These are phyloP conservation scores for Drosophila nebulosa DNA, from an alignment of 1,140 invertebrate genomes.

Conservation along the genomic window DNA sequence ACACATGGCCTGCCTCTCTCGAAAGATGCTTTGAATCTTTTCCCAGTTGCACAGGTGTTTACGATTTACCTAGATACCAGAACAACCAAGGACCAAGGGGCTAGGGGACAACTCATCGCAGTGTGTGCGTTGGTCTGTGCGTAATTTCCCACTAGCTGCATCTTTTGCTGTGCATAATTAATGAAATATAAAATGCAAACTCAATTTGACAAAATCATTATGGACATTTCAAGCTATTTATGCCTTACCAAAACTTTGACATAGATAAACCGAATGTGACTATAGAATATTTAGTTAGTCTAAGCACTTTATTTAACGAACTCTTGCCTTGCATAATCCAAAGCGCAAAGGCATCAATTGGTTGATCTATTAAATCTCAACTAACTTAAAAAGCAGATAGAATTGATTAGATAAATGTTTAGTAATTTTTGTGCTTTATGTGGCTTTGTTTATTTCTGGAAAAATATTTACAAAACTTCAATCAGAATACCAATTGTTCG, in stretches of 20 bases:
- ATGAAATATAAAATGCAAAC: constrained; percentile 75
- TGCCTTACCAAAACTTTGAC: constrained; percentile 1
- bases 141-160: constrained; percentile 39
- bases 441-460: no score
- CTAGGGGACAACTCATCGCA: no score
- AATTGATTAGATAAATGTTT: no score
- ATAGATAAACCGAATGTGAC: neutral
- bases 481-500: no score
- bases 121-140: constrained; percentile 74
- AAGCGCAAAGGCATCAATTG: no score
- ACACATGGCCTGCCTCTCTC: neutral
- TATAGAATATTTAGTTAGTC: neutral
- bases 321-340: neutral
- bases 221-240: constrained; percentile 46
- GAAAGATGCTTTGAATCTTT: constrained; percentile 47
- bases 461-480: no score
- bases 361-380: no score
- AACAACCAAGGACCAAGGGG: no score
- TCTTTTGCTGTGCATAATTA: constrained; percentile 66
- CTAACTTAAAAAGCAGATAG: no score
- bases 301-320: neutral
- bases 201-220: constrained; percentile 55
- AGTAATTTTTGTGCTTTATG: no score
- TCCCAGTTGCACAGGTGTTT: constrained; percentile 13
- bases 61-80: neutral